Percentiles rank a stretch among this genome's conserved stretches.
Conservation (phyloP, 2,888 invertebrate genomes). For the Plemyria rubiginata region DNA sequence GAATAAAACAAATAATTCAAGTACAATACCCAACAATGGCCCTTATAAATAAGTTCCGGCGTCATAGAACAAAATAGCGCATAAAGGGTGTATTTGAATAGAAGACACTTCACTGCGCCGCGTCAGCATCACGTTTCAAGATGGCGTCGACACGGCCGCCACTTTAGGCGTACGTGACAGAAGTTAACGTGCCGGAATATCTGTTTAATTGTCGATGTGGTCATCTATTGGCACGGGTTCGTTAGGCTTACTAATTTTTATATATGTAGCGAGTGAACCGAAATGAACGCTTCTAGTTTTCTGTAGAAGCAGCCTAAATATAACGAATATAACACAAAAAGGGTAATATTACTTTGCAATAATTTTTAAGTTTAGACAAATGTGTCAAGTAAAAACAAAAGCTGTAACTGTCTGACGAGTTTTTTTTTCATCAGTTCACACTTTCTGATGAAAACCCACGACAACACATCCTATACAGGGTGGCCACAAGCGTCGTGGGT, state of each 20-base stretch:
- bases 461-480: too few relatives aligned
- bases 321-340: too few relatives aligned
- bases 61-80: slow-evolving; percentile 71
- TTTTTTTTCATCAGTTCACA: too few relatives aligned
- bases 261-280: not conserved
- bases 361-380: too few relatives aligned
- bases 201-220: slow-evolving; percentile 31
- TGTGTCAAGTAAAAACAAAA: too few relatives aligned
- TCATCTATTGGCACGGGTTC: slow-evolving; percentile 24
- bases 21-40: slow-evolving; percentile 63
- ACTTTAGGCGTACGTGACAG: slow-evolving; percentile 74
- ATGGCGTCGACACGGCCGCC: slow-evolving; percentile 65
- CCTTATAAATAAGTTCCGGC: slow-evolving; percentile 69
- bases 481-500: too few relatives aligned
- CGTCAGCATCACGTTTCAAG: slow-evolving; percentile 75
- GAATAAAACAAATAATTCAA: slow-evolving; percentile 34
- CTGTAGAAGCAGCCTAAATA: not conserved
- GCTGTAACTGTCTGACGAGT: too few relatives aligned
- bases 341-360: too few relatives aligned
- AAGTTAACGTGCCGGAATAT: slow-evolving; percentile 49
- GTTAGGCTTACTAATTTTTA: slow-evolving; percentile 21
- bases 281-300: not conserved
- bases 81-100: slow-evolving; percentile 58
- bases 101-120: slow-evolving; percentile 61
- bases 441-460: too few relatives aligned